Conservation (phyloP, 2,113 vertebrate genomes). For the Craseonycteris thonglongyai region DNA sequence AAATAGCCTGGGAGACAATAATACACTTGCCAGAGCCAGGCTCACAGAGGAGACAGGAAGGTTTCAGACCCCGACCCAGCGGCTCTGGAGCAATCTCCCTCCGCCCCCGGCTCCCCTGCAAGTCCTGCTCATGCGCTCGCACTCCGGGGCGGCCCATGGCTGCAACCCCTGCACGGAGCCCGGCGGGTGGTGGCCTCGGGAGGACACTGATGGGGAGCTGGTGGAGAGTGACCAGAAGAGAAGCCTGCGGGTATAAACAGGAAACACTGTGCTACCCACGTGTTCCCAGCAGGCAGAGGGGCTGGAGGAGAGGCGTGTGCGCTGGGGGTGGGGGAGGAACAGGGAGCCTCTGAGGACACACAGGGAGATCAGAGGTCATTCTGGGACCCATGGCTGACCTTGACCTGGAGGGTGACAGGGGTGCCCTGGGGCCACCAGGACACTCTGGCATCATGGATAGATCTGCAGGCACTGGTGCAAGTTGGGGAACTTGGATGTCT, state of each 20-base stretch:
- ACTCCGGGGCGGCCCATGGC: not conserved
- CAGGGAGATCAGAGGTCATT: not conserved
- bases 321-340: not conserved
- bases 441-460: fast-evolving
- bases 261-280: not conserved
- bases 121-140: fast-evolving
- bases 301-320: not conserved
- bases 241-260: not conserved
- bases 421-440: not conserved
- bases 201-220: too few relatives aligned
- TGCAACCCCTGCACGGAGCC: not conserved
- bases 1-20: conserved; percentile 80
- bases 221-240: not conserved
- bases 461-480: too few relatives aligned
- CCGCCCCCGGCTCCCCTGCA: not conserved
- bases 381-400: not conserved
- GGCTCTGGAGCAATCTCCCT: conserved; percentile 38
- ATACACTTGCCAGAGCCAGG: conserved; percentile 70
- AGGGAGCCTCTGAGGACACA: not conserved
- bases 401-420: not conserved
- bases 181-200: not conserved
- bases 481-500: not conserved
- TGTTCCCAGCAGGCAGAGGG: not conserved
- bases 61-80: conserved; percentile 59
- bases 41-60: conserved; percentile 54